Conservation (phyloP, 2,797 vertebrate species). For the Ctenopoma multispine region DNA sequence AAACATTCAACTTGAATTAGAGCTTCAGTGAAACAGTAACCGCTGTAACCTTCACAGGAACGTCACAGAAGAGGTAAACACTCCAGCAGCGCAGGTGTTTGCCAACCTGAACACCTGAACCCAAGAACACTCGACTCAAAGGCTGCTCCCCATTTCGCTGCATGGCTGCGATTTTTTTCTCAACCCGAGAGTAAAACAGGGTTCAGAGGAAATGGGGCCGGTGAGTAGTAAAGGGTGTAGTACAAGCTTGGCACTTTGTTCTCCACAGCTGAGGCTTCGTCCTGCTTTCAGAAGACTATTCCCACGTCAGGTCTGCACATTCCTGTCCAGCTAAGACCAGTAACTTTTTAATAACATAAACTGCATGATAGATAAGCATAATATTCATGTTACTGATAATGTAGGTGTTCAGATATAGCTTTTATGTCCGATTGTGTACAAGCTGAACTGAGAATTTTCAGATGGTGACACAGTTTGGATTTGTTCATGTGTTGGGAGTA, state of each 20-base stretch:
- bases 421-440: not conserved
- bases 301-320: conserved; percentile 54
- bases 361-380: not conserved
- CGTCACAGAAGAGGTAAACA: conserved; percentile 30
- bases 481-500: not conserved
- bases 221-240: conserved; percentile 51
- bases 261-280: conserved; percentile 72
- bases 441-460: too few species aligned
- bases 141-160: conserved; percentile 27
- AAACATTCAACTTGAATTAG: conserved; percentile 12
- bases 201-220: conserved; percentile 64
- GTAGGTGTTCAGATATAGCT: not conserved
- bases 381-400: not conserved
- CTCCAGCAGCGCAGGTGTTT: conserved; percentile 48
- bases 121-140: conserved; percentile 37
- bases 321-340: conserved; percentile 30
- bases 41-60: conserved; percentile 8
- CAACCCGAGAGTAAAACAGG: conserved; percentile 48
- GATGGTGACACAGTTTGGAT: not conserved
- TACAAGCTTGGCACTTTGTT: conserved; percentile 70
- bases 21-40: not conserved
- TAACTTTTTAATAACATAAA: conserved; percentile 13
- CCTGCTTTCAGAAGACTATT: conserved; percentile 67
- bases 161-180: not conserved
- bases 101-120: conserved; percentile 46